These are phyloP conservation scores for Apocrypta bakeri DNA, from an alignment of 1,140 invertebrate species.

Conservation along the genomic window DNA sequence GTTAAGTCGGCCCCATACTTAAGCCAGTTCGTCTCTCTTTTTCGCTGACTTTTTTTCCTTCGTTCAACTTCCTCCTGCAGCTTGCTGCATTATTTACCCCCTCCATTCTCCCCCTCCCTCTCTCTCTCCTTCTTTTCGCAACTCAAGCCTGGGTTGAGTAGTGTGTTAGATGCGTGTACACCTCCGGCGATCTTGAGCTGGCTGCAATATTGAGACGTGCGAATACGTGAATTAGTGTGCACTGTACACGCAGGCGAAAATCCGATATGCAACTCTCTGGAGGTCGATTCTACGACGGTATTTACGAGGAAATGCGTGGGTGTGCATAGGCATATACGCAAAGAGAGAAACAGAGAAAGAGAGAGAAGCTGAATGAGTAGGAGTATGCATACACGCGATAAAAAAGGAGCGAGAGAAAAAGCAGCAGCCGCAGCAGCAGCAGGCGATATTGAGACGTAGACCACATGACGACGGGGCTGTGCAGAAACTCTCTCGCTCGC, in stretches of 20 bases:
- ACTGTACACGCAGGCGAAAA: constrained; percentile 1
- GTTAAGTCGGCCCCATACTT: constrained; percentile 75
- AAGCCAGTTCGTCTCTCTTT: constrained; percentile 57
- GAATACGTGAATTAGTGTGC: neutral
- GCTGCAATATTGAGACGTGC: constrained; percentile 1
- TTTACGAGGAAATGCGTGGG: constrained; percentile 15
- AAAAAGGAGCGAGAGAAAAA: constrained; percentile 44
- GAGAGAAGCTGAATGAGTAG: constrained; percentile 45
- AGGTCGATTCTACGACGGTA: neutral
- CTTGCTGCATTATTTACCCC: constrained; percentile 42
- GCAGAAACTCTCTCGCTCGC: constrained; percentile 24
- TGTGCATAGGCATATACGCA: constrained; percentile 48
- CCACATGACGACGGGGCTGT: constrained; percentile 59
- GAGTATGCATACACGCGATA: constrained; percentile 41
- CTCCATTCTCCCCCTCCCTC: neutral
- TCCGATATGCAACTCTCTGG: neutral
- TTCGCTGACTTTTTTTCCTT: constrained; percentile 14
- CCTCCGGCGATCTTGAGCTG: constrained; percentile 3
- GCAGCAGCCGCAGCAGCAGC: neutral
- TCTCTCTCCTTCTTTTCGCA: no score
- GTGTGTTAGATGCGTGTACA: no score
- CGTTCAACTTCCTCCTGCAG: neutral
- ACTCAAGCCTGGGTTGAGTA: no score
- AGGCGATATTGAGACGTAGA: constrained; percentile 67
- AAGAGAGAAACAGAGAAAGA: neutral